Evolutionary conservation across 1,140 invertebrate genomes (phyloP), one percentile per base, ranked within the genome.

Genomic region (Bathynomus jamesi): DNA sequence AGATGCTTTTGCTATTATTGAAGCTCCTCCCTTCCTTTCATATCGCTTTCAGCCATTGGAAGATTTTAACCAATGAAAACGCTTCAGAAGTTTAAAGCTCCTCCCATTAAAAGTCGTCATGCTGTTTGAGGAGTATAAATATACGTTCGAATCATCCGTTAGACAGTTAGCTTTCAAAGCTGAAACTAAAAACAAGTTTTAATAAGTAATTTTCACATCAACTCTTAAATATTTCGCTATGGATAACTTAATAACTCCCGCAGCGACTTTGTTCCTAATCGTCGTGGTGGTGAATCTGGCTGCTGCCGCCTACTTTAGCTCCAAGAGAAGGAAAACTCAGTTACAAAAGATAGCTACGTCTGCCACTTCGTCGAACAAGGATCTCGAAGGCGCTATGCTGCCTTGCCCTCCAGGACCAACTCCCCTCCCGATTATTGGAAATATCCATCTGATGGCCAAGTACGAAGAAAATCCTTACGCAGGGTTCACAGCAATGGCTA

Each of bases 381-480:
- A 53, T 21, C 40, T 53, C 21, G 40, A 53, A 53, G 21, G 40
- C 13, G 40, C 69, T 27, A 40, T 29, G 60, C 61, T 64, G 11
- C 69, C 28, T n/a, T 8, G 24, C 28, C 53, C 71, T 40, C 87
- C 87, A 0, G 80, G 79, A 17, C 85, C 87, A 4, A 86, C 87
- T 81, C 74, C 63, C 61, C 27, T 75, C 17, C 91, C 91, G 0
- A 70, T 92, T 8, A 83, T 92, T 60, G 91, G 91, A 3, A 88
- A 86, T 78, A 82, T 92, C 65, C 87, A 90, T 80, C 83, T 88
- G 27, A 80, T 94, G 29, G 87, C 86, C 1, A 70, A 70, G 46
- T 84, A 85, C 53, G 82, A 86, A 71, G 85, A 86, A n/a, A 89
- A 87, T 3, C 89, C 90, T 0, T 91, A 91, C 78, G 85, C 88